Base-by-base conservation (phyloP, 2,797 vertebrate species). In the Chiroxiphia lanceolata region DNA sequence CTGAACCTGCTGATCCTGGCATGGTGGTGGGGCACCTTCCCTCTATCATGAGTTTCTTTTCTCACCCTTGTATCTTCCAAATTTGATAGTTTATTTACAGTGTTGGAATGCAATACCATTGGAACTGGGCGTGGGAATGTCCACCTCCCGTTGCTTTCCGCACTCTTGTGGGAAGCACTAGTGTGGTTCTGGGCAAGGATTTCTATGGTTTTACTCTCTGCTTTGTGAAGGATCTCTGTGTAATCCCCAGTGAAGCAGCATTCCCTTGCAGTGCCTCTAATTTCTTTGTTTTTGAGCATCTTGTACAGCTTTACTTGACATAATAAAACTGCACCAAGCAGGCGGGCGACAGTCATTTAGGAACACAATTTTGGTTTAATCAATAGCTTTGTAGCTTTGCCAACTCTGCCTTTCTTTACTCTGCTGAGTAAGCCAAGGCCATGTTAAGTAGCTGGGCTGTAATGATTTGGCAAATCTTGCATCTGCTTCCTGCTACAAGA, bases 401-500 rank as follows among this genome's bases (percentile, higher is more conserved):
- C 94, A 95, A 89, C 82, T 91, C 20, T 65, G 81, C 80, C 92
- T 96, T 54, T 80, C 80, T 87, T 91, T 92, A 44, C 86, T 94
- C 83, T 97, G 96, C 95, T 96, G 95, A 96, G 91, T 93, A 95
- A 94, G 94, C 86, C 96, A 94, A 94, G 72, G 74, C 83, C 59
- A 31, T 42, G 59, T 96, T 96, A 96, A 97, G 97, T 93, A 95
- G 94, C 87, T 69, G 68, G 94, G 69, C 94, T 3, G 15, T 97
- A 97, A 96, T 91, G 95, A 96, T 96, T 96, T 98, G 98, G 97
- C 97, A 96, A 57, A 80, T 76, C 40, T 56, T 68, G 42, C 60
- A 38, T 61, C 53, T 75, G 87, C 95, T 96, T 95, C 86, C 93
- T 96, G 92, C 96, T 91, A 71, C 7, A 10, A 60, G 53, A 89